Percentiles rank a stretch among this genome's conserved stretches.
Conservation (phyloP, 2,113 vertebrate species). For the Corythornis madagascariensis region DNA sequence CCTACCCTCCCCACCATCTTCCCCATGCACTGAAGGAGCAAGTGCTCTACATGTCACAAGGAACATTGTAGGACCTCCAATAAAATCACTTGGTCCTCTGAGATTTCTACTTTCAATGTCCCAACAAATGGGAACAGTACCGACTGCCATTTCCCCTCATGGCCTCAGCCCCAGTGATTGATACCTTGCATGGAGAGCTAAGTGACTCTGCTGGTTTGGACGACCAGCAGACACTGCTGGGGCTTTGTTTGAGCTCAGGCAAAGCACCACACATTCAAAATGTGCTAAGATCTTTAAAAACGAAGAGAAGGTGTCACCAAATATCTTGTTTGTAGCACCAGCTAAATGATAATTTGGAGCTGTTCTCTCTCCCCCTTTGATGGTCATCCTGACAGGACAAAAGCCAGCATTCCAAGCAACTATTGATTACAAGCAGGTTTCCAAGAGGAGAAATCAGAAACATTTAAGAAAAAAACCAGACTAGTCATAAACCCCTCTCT, state of each 20-base stretch:
- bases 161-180: background rate
- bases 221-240: background rate
- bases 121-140: background rate
- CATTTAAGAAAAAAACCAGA: background rate
- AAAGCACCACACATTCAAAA: background rate
- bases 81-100: background rate
- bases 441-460: background rate
- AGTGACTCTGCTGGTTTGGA: background rate
- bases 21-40: background rate
- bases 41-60: background rate
- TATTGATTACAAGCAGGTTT: background rate
- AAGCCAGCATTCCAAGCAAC: background rate
- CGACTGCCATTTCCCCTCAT: background rate
- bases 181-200: background rate
- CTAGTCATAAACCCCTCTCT: background rate
- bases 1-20: background rate
- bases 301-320: background rate
- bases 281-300: background rate
- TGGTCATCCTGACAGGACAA: background rate
- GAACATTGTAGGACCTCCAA: background rate
- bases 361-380: background rate
- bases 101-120: background rate
- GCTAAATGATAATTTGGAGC: background rate
- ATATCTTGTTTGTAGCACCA: background rate
- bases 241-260: background rate